These are phyloP conservation scores for Plecturocebus donacophilus DNA, from an alignment of 2,113 vertebrate species.

Conservation along the genomic window DNA sequence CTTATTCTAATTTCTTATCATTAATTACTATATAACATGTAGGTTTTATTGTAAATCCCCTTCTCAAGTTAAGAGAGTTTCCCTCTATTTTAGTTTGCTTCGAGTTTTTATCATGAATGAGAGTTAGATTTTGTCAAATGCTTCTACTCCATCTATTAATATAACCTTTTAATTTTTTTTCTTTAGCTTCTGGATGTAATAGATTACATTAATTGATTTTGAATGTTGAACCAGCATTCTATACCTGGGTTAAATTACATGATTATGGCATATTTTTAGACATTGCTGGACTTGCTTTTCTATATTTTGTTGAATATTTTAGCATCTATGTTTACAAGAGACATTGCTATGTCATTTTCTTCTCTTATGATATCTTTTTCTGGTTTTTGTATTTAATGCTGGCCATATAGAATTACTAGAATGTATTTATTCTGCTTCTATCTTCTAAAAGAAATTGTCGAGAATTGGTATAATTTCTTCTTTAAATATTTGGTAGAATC, in stretches of 20 bases:
- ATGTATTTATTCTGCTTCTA: not conserved
- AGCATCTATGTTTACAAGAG: not conserved
- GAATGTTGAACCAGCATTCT: not conserved
- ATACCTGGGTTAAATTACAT: not conserved
- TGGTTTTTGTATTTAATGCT: not conserved
- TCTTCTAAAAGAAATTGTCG: not conserved
- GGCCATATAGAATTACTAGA: not conserved
- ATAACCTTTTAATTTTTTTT: not conserved
- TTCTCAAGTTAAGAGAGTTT: not conserved
- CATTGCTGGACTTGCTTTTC: not conserved
- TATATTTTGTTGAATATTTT: not conserved
- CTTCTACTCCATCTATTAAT: not conserved
- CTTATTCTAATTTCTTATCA: not conserved
- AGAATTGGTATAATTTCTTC: not conserved
- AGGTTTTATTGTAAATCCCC: not conserved
- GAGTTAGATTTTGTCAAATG: not conserved
- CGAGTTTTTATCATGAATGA: not conserved
- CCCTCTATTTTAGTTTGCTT: not conserved
- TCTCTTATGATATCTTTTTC: not conserved
- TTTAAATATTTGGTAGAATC: not conserved
- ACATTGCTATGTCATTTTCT: not conserved
- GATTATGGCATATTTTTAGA: not conserved
- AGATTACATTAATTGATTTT: not conserved
- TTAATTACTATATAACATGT: not conserved
- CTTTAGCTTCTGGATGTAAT: not conserved